Conservation (phyloP, 1,140 invertebrate genomes). For the Dendrolimus punctatus region DNA sequence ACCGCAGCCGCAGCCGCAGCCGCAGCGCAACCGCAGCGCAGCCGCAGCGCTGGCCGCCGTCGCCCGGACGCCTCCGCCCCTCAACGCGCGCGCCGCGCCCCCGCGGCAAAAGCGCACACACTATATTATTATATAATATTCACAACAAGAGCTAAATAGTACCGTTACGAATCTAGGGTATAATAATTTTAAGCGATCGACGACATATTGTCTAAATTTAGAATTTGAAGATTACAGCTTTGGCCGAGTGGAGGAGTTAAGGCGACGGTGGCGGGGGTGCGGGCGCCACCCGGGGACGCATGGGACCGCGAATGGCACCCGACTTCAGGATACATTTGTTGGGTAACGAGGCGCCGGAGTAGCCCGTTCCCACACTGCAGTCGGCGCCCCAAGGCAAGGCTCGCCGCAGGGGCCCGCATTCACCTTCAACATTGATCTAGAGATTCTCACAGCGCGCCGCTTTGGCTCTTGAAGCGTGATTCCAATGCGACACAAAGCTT, state of each 20-base stretch:
- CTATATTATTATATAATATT: constrained; percentile 11
- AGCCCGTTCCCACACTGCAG: too few species aligned
- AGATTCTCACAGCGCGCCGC: constrained; percentile 16
- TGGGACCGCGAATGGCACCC: neutral
- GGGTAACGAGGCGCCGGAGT: too few species aligned
- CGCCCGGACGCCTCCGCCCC: constrained; percentile 15
- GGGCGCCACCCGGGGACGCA: constrained; percentile 16
- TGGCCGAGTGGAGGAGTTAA: constrained; percentile 17
- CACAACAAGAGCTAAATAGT: constrained; percentile 58
- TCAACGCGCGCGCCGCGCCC: constrained; percentile 12
- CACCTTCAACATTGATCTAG: too few species aligned
- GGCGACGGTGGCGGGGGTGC: constrained; percentile 11
- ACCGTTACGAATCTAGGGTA: constrained; percentile 48
- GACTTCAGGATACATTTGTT: too few species aligned
- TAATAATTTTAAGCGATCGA: constrained; percentile 59
- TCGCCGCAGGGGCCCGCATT: too few species aligned
- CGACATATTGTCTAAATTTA: constrained; percentile 45
- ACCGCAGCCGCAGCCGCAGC: neutral
- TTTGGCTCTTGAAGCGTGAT: neutral
- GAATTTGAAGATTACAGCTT: constrained; percentile 48
- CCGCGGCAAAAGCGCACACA: constrained; percentile 12
- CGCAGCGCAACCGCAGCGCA: constrained; percentile 9
- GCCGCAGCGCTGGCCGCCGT: constrained; percentile 11
- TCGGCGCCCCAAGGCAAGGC: too few species aligned
- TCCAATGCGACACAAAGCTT: constrained; percentile 13